Evolutionary conservation across 1,140 invertebrate genomes (phyloP).

Genomic region (Paralvinella palmiformis): DNA sequence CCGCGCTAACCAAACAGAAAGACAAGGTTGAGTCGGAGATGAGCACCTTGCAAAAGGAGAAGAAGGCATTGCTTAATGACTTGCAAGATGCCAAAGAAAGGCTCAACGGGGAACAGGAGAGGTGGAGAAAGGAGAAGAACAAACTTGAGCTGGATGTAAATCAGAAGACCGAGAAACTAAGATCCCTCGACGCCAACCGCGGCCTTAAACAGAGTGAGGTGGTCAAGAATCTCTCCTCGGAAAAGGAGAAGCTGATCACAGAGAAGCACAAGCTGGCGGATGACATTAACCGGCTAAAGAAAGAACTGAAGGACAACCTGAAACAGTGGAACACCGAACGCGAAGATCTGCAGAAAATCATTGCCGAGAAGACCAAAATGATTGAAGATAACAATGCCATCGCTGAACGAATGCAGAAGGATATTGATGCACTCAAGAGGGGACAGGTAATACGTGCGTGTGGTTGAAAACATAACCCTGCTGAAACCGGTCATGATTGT

Average conservation of each 20-base stretch:
- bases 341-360: conserved; percentile 19
- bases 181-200: neutral
- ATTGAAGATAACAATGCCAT: conserved; percentile 18
- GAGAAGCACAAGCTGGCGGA: conserved; percentile 22
- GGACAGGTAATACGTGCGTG: too few species aligned
- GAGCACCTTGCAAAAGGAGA: conserved; percentile 5
- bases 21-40: neutral
- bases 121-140: conserved; percentile 12
- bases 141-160: conserved; percentile 19
- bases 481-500: too few species aligned
- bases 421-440: conserved; percentile 17
- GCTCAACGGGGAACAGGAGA: conserved; percentile 11
- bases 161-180: conserved; percentile 6
- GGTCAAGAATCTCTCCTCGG: conserved; percentile 13
- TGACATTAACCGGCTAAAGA: conserved; percentile 12
- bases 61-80: neutral
- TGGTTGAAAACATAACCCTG: neutral
- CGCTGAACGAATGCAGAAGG: conserved; percentile 2
- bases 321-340: conserved; percentile 9
- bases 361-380: conserved; percentile 18
- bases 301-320: conserved; percentile 1
- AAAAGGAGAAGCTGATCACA: conserved; percentile 20
- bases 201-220: conserved; percentile 13
- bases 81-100: conserved; percentile 12
- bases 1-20: neutral